phyloP scores from a whole-genome alignment of 1,140 invertebrate genomes.

The Cheumatopsyche charites region DNA sequence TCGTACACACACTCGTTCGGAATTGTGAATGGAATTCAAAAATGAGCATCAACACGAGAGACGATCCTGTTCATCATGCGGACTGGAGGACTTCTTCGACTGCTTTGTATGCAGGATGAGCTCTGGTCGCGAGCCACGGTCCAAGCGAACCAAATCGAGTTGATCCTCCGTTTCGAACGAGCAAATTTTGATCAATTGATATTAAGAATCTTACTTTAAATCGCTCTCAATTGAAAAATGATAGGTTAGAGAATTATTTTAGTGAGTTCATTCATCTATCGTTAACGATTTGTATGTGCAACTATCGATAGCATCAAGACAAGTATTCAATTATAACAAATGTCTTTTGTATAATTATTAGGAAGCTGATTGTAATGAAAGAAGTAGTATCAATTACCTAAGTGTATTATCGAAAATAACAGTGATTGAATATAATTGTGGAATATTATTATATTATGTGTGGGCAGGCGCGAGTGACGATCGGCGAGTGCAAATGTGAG shows the following conservation, averaged over 20 bases:
- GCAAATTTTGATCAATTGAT: background rate
- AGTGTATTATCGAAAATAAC: too few relatives aligned
- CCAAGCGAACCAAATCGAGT: background rate
- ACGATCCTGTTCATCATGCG: conserved; percentile 31
- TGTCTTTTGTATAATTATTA: too few relatives aligned
- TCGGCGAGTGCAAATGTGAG: background rate
- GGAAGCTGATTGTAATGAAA: too few relatives aligned
- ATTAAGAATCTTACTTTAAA: too few relatives aligned
- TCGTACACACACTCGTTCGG: too few relatives aligned
- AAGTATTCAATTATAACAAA: too few relatives aligned
- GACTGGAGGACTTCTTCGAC: background rate
- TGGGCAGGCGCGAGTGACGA: background rate
- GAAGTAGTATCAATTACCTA: too few relatives aligned
- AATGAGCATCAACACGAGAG: conserved; percentile 21
- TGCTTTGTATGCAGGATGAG: conserved; percentile 32
- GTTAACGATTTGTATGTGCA: too few relatives aligned
- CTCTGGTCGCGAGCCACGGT: conserved; percentile 27
- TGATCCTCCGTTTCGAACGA: background rate
- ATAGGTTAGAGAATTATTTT: too few relatives aligned
- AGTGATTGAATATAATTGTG: background rate
- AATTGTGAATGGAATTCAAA: conserved; percentile 30
- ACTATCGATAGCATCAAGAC: too few relatives aligned
- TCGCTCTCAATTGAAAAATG: too few relatives aligned
- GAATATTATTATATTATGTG: background rate
- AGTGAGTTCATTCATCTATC: too few relatives aligned